Evolutionary conservation across 2,888 invertebrate species (phyloP), one percentile per base, ranked within the genome.

Genomic region (Amiota communis): DNA sequence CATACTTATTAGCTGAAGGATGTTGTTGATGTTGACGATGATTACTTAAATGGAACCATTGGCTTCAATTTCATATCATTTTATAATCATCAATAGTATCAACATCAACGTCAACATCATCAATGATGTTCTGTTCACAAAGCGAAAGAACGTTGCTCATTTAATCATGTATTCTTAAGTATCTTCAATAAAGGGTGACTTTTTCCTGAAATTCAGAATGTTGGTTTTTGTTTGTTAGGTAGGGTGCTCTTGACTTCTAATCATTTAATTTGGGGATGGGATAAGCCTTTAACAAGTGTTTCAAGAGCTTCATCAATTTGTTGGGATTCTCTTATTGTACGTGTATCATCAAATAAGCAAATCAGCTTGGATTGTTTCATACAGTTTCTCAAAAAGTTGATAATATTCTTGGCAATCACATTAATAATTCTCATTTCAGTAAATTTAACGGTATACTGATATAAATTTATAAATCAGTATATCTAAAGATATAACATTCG

Each of bases 21-120:
- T 36, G 36, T 3, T 63, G 23, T 36, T 17, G 20, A 20, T 23
- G 11, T 11, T 13, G 20, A 6, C 46, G 13, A 77, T 78, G 81
- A 78, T 81, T 77, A 81, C 82, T 85, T 80, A 80, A 81, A 83
- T 83, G 75, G 76, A 80, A 83, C 83, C 82, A 80, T 81, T 83
- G 86, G 81, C 83, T 84, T 82, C 85, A 82, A 84, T 84, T 83
- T 85, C 83, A 77, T 83, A 85, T 85, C 81, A 81, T 78, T 81
- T 81, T 76, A 84, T 80, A 84, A 84, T 79, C 83, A 85, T 82
- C 83, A 78, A n/a, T n/a, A n/a, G 75, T 15, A 67, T 51, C 67
- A 53, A 68, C 67, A n/a, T 56, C 11, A 17, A 17, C 67, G 51
- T 47, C 46, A 64, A n/a, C 13, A n/a, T 67, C 67, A 49, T 83